phyloP scores from a whole-genome alignment of 2,797 vertebrate genomes.

The Apogon talboti region DNA sequence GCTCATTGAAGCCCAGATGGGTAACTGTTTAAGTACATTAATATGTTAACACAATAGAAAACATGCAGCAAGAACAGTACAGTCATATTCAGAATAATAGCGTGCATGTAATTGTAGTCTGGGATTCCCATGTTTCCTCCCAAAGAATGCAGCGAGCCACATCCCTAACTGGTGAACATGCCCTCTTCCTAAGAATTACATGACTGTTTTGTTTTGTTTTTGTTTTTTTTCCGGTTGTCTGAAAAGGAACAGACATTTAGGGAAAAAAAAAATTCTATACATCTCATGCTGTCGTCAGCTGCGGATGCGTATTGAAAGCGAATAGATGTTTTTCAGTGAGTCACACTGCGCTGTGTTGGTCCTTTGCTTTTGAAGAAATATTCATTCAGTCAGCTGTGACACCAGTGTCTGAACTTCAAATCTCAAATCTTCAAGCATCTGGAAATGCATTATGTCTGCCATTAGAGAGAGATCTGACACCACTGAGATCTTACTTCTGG shows the following conservation, averaged over 20 bases:
- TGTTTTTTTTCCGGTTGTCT: background rate
- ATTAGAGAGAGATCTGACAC: slow-evolving; percentile 20
- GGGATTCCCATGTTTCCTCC: too few species aligned
- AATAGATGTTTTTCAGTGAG: slow-evolving; percentile 11
- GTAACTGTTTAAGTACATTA: too few species aligned
- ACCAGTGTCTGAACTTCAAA: slow-evolving; percentile 23
- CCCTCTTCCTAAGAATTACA: too few species aligned
- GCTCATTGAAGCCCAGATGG: too few species aligned
- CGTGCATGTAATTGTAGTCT: too few species aligned
- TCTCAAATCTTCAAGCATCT: slow-evolving; percentile 21
- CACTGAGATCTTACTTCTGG: slow-evolving; percentile 2
- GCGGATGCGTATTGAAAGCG: slow-evolving; percentile 3
- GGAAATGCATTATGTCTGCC: slow-evolving; percentile 14
- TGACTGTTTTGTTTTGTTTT: background rate
- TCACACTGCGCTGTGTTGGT: background rate
- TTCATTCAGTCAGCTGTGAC: slow-evolving; percentile 1
- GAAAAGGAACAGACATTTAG: slow-evolving; percentile 2
- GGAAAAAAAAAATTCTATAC: background rate
- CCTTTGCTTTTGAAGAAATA: slow-evolving; percentile 19
- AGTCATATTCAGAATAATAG: too few species aligned
- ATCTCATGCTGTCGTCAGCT: background rate
- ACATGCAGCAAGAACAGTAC: too few species aligned
- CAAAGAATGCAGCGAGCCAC: too few species aligned
- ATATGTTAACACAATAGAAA: too few species aligned
- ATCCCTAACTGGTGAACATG: too few species aligned